Evolutionary conservation across 2,113 vertebrate species (phyloP).

Genomic region (Rhodinocichla rosea): DNA sequence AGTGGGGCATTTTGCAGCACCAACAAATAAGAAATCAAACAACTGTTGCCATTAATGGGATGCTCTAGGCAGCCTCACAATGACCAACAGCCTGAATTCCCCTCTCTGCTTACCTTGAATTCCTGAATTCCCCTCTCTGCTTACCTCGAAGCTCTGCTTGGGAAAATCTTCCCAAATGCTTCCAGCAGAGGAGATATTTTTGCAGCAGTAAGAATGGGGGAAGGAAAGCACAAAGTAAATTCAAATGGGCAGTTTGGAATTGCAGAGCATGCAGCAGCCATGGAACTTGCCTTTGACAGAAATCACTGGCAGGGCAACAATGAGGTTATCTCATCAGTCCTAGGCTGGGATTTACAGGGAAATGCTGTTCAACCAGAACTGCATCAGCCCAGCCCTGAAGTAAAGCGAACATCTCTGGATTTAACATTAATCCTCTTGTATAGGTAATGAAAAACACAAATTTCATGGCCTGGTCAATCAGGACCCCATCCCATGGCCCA

Average conservation of each 20-base stretch:
- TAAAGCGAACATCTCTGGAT: background rate
- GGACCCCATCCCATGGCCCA: background rate
- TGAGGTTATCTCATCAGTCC: rapidly evolving
- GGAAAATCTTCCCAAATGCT: background rate
- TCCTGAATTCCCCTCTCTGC: background rate
- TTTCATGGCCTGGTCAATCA: background rate
- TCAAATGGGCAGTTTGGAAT: background rate
- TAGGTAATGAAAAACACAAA: background rate
- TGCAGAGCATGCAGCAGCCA: background rate
- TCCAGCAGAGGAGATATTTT: background rate
- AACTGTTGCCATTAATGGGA: background rate
- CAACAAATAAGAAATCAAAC: background rate
- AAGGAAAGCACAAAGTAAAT: background rate
- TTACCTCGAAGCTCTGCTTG: background rate
- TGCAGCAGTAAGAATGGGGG: background rate
- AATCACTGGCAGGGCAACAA: background rate
- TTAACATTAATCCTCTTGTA: background rate
- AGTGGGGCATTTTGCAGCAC: background rate
- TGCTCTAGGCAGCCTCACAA: background rate
- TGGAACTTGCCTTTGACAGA: background rate
- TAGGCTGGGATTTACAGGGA: background rate
- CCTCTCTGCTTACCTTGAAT: background rate
- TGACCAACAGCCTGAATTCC: background rate
- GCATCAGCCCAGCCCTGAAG: background rate
- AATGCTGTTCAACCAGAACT: background rate